Conservation (phyloP, 2,797 vertebrate genomes). For the Pteropus rufus region DNA sequence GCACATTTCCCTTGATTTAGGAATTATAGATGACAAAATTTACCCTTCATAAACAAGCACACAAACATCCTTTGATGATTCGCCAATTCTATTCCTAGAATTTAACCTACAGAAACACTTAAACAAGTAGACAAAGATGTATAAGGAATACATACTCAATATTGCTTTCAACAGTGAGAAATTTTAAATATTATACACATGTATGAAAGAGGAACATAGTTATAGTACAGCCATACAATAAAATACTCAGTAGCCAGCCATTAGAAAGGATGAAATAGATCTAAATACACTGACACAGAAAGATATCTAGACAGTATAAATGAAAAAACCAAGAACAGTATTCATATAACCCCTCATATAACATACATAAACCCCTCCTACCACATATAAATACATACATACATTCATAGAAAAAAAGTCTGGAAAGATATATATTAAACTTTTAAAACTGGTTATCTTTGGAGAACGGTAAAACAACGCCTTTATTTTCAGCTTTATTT, state of each 20-base stretch:
- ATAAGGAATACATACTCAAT: constrained; percentile 13
- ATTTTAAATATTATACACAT: not conserved
- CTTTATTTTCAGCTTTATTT: constrained; percentile 43
- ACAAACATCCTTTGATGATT: constrained; percentile 9
- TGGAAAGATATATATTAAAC: constrained; percentile 71
- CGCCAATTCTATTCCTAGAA: constrained; percentile 11
- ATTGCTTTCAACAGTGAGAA: not conserved
- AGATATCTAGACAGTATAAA: not conserved
- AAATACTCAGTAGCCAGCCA: constrained; percentile 17
- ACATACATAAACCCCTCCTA: not conserved
- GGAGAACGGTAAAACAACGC: constrained; percentile 22
- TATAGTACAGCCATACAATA: not conserved
- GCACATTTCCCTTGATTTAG: not conserved
- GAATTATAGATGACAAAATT: constrained; percentile 17
- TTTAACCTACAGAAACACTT: constrained; percentile 32
- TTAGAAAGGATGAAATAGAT: not conserved
- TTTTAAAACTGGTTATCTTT: constrained; percentile 43
- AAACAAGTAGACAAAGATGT: constrained; percentile 10
- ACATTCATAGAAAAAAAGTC: constrained; percentile 63
- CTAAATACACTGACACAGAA: not conserved
- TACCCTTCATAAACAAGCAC: not conserved
- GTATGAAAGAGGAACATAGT: not conserved
- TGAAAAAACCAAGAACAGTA: constrained; percentile 21
- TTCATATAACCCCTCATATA: not conserved
- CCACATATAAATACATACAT: not conserved